Percentiles rank a stretch among this genome's conserved stretches.
Conservation (phyloP, 2,888 invertebrate genomes). For the Galerucella calmariensis region DNA sequence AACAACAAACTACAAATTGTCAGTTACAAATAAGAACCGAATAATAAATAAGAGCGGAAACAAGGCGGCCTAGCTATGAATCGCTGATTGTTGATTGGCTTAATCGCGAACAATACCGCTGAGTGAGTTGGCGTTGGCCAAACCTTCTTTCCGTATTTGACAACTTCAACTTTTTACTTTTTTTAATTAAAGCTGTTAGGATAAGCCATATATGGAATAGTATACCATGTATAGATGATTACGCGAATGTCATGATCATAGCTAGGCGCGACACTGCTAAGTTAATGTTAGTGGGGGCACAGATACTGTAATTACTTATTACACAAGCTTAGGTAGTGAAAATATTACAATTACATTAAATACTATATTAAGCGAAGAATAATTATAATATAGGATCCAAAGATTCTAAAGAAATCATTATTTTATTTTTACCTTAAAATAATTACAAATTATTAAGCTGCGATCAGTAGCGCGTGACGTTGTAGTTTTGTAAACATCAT, state of each 20-base stretch:
- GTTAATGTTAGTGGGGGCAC: too few relatives aligned
- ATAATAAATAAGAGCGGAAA: conserved; percentile 42
- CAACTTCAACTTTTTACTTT: conserved; percentile 36
- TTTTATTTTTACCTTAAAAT: too few relatives aligned
- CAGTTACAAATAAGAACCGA: conserved; percentile 38
- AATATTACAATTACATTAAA: too few relatives aligned
- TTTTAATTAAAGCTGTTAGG: conserved; percentile 35
- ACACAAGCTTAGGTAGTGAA: too few relatives aligned
- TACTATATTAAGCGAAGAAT: too few relatives aligned
- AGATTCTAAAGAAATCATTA: too few relatives aligned
- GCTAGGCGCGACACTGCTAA: conserved; percentile 11
- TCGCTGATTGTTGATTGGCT: conserved; percentile 38
- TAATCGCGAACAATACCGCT: conserved; percentile 45
- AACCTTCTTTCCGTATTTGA: conserved; percentile 52
- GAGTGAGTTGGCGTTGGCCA: conserved; percentile 53
- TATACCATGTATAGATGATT: conserved; percentile 20
- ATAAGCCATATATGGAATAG: conserved; percentile 38
- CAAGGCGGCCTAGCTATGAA: conserved; percentile 42
- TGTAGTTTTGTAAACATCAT: too few relatives aligned
- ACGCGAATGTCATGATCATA: conserved; percentile 23
- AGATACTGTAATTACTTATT: too few relatives aligned
- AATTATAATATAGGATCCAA: too few relatives aligned
- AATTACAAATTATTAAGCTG: too few relatives aligned
- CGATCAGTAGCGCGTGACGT: too few relatives aligned
- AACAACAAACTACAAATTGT: conserved; percentile 45